Evolutionary conservation across 1,140 invertebrate genomes (phyloP), one percentile per base, ranked within the genome.

Genomic region (Drosophila bocki): DNA sequence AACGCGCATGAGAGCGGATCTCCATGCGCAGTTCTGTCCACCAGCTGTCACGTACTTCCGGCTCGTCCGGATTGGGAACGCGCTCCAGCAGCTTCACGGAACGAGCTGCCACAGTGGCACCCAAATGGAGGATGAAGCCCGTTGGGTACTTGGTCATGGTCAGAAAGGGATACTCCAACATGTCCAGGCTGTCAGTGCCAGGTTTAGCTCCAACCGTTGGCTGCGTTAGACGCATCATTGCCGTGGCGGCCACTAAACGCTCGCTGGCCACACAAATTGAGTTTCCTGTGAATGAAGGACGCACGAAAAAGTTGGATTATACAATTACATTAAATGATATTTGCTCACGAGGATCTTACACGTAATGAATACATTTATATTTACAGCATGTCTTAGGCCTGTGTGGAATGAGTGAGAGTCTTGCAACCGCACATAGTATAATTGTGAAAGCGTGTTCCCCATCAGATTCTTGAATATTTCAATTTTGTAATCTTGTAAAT

Each of bases 11-110:
- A 7, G 97, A 98, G 3, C 98, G 94, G 62, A 99, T 96, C 95
- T 99, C 98, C 93, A 98, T 98, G 47, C 98, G 94, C 12, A 99
- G 94, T 93, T 99, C 98, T 1, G 96, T 98, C 98, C 98, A 99
- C 98, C 98, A 99, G 8, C 95, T 95, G 91, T 99, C 98, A 41
- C 98, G 94, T 1, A 97, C 96, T 91, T 98, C 97, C 2, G 97
- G 96, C 91, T 99, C 98, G 93, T 98, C 97, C 64, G 96, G 93
- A 93, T 96, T 96, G 15, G 95, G 95, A 44, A 97, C 97, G 69
- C 96, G 94, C 91, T 98, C 97, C 2, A 98, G 93, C 17, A 98
- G 92, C 93, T 99, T 99, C 0, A 99, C 97, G 37, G 98, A 97
- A 69, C 97, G 94, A 0, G 96, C 96, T 76, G 96, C 96, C 8